Base-by-base conservation (phyloP, 1,140 invertebrate species). In the Heliconius nattereri region DNA sequence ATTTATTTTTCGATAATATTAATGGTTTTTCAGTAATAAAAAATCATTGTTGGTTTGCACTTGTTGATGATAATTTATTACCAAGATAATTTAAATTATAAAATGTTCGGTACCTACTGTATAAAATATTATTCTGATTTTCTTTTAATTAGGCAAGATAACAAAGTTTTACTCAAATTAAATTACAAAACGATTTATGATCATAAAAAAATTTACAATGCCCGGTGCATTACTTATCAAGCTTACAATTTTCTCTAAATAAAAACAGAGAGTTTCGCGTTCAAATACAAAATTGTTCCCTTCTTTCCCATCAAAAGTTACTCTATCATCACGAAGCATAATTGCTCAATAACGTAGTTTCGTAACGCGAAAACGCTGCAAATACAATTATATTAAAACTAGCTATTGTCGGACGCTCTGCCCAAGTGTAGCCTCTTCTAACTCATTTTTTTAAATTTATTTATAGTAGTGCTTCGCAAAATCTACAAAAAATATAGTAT, bases 311-410 rank as follows among this genome's bases (percentile, higher is more conserved):
- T 57, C 52, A 75, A 75, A 60, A 29, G 40, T 57, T 57, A 60
- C 73, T 57, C 73, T 75, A 60, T 75, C 49, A 75, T 75, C 49
- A 35, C 52, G 29, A 23, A 57, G 52, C 32, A 52, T 37, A 57
- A 60, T 60, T 57, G 52, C 32, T 29, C 52, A 60, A 75, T 57
- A 57, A 35, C 9, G 19, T 60, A 52, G 45, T 74, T 45, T 74
- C 40, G 29, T 57, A 37, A 60, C 52, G 49, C 52, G 49, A 54
- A 75, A 60, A 60, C 11, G 40, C 45, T 26, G 26, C 60, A 75
- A 75, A 20, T 52, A 57, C 52, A 57, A 75, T 57, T 49, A 75
- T 57, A 75, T 75, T 60, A 66, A 66, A 66, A 66, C 60, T 66
- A 66, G 60, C 11, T 66, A 26, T 66, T 66, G 60, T 66, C 23